These are phyloP conservation scores for Beris chalybata DNA, from an alignment of 2,888 invertebrate genomes.

Conservation along the genomic window DNA sequence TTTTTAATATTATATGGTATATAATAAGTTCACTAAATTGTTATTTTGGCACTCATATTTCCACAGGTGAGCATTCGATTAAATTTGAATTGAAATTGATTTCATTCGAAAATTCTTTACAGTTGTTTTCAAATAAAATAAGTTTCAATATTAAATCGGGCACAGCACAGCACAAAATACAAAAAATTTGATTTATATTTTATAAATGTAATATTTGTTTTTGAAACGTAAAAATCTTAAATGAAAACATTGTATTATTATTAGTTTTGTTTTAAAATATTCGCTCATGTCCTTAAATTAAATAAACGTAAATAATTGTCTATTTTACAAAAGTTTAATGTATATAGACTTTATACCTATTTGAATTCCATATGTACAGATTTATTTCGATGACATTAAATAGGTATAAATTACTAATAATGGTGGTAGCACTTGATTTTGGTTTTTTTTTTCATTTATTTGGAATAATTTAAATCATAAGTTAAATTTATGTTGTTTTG, in stretches of 20 bases:
- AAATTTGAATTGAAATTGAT: not conserved
- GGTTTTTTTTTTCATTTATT: not conserved
- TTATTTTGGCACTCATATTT: constrained; percentile 25
- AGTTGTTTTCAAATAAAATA: not conserved
- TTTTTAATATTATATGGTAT: not conserved
- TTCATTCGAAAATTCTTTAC: constrained; percentile 4
- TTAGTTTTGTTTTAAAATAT: constrained; percentile 4
- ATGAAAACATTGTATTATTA: constrained; percentile 8
- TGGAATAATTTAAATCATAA: constrained; percentile 6
- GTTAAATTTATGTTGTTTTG: constrained; percentile 1
- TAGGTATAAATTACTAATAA: constrained; percentile 31
- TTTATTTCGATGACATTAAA: constrained; percentile 17
- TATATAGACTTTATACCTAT: constrained; percentile 19
- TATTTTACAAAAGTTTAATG: no score
- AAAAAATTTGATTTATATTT: not conserved
- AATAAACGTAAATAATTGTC: not conserved
- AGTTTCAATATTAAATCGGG: not conserved
- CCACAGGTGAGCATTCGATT: constrained; percentile 17
- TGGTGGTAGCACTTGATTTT: constrained; percentile 30
- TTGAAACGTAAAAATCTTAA: not conserved
- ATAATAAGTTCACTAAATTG: not conserved
- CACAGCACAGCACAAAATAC: not conserved
- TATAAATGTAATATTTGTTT: not conserved
- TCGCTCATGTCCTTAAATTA: not conserved
- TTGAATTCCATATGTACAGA: constrained; percentile 27